Base-by-base conservation (phyloP, 2,797 vertebrate genomes). In the Gastrophryne carolinensis region DNA sequence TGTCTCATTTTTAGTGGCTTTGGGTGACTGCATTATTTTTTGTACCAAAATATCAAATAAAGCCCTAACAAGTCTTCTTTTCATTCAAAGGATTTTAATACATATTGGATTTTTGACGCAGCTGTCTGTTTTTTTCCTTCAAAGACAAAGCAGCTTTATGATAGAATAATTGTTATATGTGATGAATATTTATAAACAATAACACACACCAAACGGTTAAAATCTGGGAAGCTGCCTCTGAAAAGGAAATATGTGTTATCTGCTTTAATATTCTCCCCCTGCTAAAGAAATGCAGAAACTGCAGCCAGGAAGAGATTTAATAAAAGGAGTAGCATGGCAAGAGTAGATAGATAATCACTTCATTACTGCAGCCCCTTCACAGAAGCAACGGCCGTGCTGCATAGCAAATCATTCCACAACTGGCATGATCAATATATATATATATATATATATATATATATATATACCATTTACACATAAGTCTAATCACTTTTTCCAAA, bases 211-310 rank as follows among this genome's bases (percentile, higher is more conserved):
- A n/a, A 50, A n/a, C 58, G 37, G 21, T 26, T 50, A 24, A 72
- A 27, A 62, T 62, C 26, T 63, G 44, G 30, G 19, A 11, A 27
- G 44, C 41, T 49, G 34, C 27, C 34, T 54, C 44, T 6, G 30
- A 39, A 37, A 72, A 62, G 29, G n/a, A 47, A 53, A 49, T 32
- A 62, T 29, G 64, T 35, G 39, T 69, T 39, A 75, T 75, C 73
- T 54, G n/a, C 44, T 66, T 62, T 52, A 68, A 69, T 69, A 69
- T 75, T 34, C 54, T 61, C 41, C 1, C 29, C 9, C 47, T 56
- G 73, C 73, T 67, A 68, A 75, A 56, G 54, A 75, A 68, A 68
- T 76, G 52, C 66, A 61, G 24, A 70, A 56, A 70, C 56, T 37
- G 3, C 47, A 63, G 34, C 49, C 35, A 56, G 58, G 67, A 24